Conservation (phyloP, 2,113 vertebrate genomes). For the Cichladusa arquata region DNA sequence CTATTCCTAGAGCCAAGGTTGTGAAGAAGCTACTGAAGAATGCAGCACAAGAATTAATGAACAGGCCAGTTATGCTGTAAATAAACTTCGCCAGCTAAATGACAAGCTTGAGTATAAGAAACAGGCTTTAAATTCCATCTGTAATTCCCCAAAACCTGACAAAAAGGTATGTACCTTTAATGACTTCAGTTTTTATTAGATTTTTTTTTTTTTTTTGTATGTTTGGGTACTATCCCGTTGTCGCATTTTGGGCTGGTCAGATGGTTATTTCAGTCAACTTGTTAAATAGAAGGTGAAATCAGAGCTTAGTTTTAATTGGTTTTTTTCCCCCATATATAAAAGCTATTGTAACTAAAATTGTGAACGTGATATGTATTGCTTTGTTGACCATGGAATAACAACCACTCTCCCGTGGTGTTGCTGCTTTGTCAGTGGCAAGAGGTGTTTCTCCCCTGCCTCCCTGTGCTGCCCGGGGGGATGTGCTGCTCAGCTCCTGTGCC, state of each 20-base stretch:
- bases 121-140: constrained; percentile 93
- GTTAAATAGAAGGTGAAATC: background rate
- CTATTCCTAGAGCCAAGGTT: constrained; percentile 73
- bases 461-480: background rate
- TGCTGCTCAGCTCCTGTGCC: background rate
- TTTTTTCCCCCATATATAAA: background rate
- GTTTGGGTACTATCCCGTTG: background rate
- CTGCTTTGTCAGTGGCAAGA: background rate
- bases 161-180: constrained; percentile 83
- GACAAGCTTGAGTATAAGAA: constrained; percentile 97
- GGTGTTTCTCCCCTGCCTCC: background rate
- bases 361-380: background rate
- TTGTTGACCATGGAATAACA: background rate
- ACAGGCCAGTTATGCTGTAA: constrained; percentile 91
- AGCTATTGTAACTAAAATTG: background rate
- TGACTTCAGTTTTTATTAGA: background rate
- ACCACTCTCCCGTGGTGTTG: too few species aligned
- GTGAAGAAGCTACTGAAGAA: constrained; percentile 84
- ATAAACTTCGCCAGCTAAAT: constrained; percentile 88
- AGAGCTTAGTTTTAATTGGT: background rate
- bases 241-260: background rate
- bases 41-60: constrained; percentile 86
- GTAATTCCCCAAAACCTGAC: constrained; percentile 94
- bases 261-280: background rate
- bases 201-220: background rate